A percentile compares a stretch with the other conserved stretches of the same genome.
These are phyloP conservation scores for Cantharis rufa DNA, from an alignment of 2,888 invertebrate species.

Conservation along the genomic window DNA sequence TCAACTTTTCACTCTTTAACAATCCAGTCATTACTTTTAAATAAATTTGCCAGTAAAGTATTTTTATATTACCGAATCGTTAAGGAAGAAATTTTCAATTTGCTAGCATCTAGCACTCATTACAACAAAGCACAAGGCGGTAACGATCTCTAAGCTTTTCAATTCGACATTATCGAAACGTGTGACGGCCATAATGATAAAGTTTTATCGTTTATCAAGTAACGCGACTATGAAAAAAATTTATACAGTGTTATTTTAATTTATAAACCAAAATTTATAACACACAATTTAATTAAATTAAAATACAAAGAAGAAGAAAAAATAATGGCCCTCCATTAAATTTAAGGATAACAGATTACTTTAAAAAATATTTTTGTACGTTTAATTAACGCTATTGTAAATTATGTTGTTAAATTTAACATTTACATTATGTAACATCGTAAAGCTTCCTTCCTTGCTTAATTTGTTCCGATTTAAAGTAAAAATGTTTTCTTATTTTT, in stretches of 20 bases:
- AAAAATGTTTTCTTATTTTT: background rate
- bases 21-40: background rate
- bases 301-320: background rate
- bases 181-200: background rate
- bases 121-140: background rate
- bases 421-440: background rate
- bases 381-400: background rate
- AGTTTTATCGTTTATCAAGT: background rate
- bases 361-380: background rate
- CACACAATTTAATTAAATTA: background rate
- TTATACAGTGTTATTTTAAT: background rate
- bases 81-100: background rate
- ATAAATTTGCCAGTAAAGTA: background rate
- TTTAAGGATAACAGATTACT: background rate
- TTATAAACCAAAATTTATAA: background rate
- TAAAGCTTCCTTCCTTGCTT: background rate
- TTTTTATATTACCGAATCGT: background rate
- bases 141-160: background rate
- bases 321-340: background rate
- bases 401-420: background rate
- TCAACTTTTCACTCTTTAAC: background rate
- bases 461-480: background rate
- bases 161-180: background rate
- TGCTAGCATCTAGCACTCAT: background rate
- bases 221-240: background rate